Conservation (phyloP, 2,113 vertebrate genomes). For the Ardeotis arabs region DNA sequence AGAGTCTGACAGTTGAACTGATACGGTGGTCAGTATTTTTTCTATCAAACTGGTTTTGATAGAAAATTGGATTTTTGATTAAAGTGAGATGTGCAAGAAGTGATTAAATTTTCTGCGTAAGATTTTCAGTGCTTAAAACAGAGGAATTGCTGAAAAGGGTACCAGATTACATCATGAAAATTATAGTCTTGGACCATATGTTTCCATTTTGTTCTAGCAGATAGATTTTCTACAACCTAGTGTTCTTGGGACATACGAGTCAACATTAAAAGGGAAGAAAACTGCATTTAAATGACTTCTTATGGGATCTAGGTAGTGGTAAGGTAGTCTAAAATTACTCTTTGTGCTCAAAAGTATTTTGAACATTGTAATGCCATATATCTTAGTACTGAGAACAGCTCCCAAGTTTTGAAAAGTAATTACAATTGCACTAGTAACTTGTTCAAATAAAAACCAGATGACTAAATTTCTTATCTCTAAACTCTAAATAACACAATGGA, state of each 20-base stretch:
- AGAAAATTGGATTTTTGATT: constrained; percentile 43
- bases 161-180: neutral
- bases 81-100: neutral
- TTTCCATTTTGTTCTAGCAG: neutral
- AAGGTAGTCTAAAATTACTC: neutral
- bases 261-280: neutral
- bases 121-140: neutral
- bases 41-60: neutral
- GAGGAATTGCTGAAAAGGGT: neutral
- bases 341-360: constrained; percentile 28
- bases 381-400: neutral
- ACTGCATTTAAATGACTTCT: neutral
- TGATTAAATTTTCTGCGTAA: accelerated
- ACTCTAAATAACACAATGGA: neutral
- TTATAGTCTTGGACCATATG: neutral
- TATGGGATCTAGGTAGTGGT: neutral
- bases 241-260: neutral
- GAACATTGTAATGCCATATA: neutral
- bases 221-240: neutral
- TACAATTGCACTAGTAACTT: neutral
- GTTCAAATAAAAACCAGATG: neutral
- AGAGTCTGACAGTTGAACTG: neutral
- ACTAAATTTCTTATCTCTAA: neutral
- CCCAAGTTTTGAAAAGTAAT: neutral
- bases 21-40: neutral